Evolutionary conservation across 2,888 invertebrate species (phyloP).

Genomic region (Ischnura elegans): DNA sequence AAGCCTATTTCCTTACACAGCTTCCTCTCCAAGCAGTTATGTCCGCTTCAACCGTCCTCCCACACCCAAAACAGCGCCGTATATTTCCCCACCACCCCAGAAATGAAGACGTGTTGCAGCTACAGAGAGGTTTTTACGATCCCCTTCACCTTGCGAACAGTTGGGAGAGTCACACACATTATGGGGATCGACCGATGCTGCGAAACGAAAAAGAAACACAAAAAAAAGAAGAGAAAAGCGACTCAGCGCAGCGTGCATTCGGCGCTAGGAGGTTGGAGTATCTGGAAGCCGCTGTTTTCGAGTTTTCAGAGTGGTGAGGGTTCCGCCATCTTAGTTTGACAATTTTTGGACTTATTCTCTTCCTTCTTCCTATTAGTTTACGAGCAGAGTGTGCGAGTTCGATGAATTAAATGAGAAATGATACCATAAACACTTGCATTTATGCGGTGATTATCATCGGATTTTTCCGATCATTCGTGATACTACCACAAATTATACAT

Average conservation of each 20-base stretch:
- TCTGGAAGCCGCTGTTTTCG: too few species aligned
- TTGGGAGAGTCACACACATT: neutral
- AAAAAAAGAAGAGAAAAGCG: neutral
- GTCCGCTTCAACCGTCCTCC: neutral
- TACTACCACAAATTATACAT: too few species aligned
- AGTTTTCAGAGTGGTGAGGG: too few species aligned
- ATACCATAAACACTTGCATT: too few species aligned
- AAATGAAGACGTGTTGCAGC: neutral
- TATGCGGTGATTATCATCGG: too few species aligned
- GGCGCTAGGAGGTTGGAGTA: too few species aligned
- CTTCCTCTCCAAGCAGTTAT: neutral
- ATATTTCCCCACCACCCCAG: neutral
- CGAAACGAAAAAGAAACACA: neutral
- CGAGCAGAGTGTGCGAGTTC: too few species aligned
- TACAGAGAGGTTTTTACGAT: neutral
- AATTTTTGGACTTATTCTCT: too few species aligned
- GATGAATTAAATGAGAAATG: too few species aligned
- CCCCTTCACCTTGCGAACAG: constrained; percentile 22
- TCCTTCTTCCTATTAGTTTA: too few species aligned
- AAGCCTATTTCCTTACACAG: neutral
- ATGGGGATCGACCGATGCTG: neutral
- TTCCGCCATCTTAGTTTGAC: too few species aligned
- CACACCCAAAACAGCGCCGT: neutral
- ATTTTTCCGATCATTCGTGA: too few species aligned
- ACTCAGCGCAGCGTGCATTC: neutral